These are phyloP conservation scores for Scaptomyza tumidula DNA, from an alignment of 2,888 invertebrate genomes.

Conservation along the genomic window DNA sequence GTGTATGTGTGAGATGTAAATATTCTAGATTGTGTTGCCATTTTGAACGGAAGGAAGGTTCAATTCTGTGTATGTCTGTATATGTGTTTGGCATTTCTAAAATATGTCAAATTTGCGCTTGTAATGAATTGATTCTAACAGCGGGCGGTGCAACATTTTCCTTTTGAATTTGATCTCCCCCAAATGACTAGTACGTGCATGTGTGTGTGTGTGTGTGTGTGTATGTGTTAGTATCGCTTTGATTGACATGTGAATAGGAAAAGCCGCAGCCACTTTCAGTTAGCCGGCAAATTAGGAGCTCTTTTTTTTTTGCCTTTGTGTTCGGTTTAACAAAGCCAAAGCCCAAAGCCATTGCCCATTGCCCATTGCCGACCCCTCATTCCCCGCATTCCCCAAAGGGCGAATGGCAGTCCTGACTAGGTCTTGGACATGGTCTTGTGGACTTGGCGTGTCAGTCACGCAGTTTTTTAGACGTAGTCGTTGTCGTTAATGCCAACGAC, in stretches of 20 bases:
- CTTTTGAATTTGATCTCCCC: conserved; percentile 62
- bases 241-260: conserved; percentile 79
- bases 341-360: conserved; percentile 57
- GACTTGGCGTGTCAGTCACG: conserved; percentile 76
- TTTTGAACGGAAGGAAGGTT: not conserved
- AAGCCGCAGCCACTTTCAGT: conserved; percentile 76
- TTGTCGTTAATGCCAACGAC: conserved; percentile 67
- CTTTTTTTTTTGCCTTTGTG: conserved; percentile 77
- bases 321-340: conserved; percentile 55
- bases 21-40: conserved; percentile 28
- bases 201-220: conserved; percentile 5
- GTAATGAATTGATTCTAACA: conserved; percentile 77
- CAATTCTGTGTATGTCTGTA: conserved; percentile 17
- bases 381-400: conserved; percentile 3
- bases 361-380: not conserved
- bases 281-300: conserved; percentile 75
- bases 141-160: conserved; percentile 52
- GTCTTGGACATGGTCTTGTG: conserved; percentile 38
- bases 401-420: conserved; percentile 19
- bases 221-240: conserved; percentile 40
- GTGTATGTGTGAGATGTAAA: conserved; percentile 45
- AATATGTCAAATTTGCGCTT: conserved; percentile 72
- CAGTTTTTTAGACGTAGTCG: conserved; percentile 71
- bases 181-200: conserved; percentile 31
- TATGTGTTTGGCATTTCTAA: conserved; percentile 48